Evolutionary conservation across 2,888 invertebrate genomes (phyloP).

Genomic region (Eupelmus urozonus): DNA sequence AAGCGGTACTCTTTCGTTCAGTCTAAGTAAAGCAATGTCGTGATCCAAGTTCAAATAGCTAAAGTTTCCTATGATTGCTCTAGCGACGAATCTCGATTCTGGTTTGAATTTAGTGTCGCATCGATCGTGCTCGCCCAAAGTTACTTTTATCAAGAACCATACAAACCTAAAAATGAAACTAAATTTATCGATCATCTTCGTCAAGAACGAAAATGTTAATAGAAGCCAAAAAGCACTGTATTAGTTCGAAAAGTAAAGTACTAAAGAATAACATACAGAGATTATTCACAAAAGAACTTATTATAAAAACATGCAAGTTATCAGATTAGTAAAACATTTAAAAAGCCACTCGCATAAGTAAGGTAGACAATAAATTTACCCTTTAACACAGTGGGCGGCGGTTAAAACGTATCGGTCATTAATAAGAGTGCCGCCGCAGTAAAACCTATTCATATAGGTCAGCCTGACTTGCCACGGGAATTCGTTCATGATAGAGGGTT

Average conservation of each 20-base stretch:
- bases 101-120: slow-evolving; percentile 82
- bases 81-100: slow-evolving; percentile 85
- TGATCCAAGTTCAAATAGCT: slow-evolving; percentile 92
- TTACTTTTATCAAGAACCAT: slow-evolving; percentile 95
- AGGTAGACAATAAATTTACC: slow-evolving; percentile 80
- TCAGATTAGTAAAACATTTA: too few species aligned
- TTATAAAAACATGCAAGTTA: neutral
- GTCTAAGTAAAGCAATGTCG: slow-evolving; percentile 89
- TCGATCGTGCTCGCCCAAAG: slow-evolving; percentile 92
- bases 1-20: slow-evolving; percentile 89
- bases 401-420: slow-evolving; percentile 93
- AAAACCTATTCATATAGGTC: slow-evolving; percentile 92
- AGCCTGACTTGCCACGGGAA: slow-evolving; percentile 94
- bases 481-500: slow-evolving; percentile 86
- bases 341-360: too few species aligned
- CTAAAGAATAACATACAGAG: too few species aligned
- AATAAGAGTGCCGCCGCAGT: slow-evolving; percentile 92
- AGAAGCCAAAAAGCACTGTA: neutral
- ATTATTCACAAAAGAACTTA: too few species aligned
- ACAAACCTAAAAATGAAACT: slow-evolving; percentile 84
- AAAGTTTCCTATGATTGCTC: slow-evolving; percentile 89
- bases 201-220: neutral
- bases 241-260: too few species aligned
- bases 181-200: slow-evolving; percentile 45
- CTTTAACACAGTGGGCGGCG: slow-evolving; percentile 94